Conservation (phyloP, 2,113 vertebrate species). For the Turdus rufiventris region DNA sequence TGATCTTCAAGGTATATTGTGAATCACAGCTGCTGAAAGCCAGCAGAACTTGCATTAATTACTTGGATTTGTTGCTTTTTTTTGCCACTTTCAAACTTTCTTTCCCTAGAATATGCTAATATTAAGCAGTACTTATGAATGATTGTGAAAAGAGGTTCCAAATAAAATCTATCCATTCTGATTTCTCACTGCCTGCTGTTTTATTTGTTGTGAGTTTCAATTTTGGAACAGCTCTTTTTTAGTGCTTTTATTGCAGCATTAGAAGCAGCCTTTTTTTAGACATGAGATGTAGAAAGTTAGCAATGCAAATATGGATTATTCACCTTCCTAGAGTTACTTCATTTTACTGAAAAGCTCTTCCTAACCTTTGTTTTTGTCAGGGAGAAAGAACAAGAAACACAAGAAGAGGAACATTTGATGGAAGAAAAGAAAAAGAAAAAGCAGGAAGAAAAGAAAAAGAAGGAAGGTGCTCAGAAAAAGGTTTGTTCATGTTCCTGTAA, state of each 20-base stretch:
- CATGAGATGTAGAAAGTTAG: background rate
- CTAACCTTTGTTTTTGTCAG: slow-evolving; percentile 63
- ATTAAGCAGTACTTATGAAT: background rate
- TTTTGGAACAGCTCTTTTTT: background rate
- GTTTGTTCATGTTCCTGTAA: slow-evolving; percentile 54
- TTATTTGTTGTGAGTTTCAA: background rate
- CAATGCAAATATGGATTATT: background rate
- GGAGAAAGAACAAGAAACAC: slow-evolving; percentile 89
- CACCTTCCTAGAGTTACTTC: background rate
- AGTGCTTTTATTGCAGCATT: background rate
- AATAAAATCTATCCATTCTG: background rate
- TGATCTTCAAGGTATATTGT: background rate
- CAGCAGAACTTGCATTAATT: background rate
- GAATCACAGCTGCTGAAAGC: background rate
- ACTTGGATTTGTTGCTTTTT: background rate
- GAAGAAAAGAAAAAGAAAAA: slow-evolving; percentile 99
- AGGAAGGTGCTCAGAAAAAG: slow-evolving; percentile 95
- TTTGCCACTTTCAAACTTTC: background rate
- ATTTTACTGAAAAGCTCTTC: background rate
- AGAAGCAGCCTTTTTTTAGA: background rate
- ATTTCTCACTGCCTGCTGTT: background rate
- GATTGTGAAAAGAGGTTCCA: background rate
- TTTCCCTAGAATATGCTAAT: background rate
- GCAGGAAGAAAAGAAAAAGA: slow-evolving; percentile 98
- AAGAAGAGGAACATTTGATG: slow-evolving; percentile 98